Base-by-base conservation (phyloP, 1,140 invertebrate species). In the Drosophila willistoni region DNA sequence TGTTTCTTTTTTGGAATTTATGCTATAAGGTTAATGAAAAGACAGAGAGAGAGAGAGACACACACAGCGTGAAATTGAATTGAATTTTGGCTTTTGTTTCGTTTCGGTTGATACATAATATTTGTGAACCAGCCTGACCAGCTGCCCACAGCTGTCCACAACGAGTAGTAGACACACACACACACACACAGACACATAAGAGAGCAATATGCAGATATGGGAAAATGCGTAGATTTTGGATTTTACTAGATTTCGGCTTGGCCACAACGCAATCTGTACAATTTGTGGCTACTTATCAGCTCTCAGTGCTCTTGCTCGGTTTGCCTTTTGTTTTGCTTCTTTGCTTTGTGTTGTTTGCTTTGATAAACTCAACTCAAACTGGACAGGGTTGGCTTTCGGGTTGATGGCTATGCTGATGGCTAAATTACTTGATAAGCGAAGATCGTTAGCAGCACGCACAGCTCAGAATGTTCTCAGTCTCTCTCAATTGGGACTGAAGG, bases 401-500 rank as follows among this genome's bases (percentile, higher is more conserved):
- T 44, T 56, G 73, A 68, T 56, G 70, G 19, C 33, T n/a, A 64
- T 44, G 68, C 17, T 39, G 44, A 42, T 47, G 55, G 56, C 10
- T 51, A 51, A 51, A 51, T 51, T 51, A 19, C 44, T 51, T 51
- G 44, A 51, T 51, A 51, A 51, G 44, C 44, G 17, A 51, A 51
- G 44, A 51, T 51, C 44, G 44, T 51, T 51, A 51, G 44, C 44
- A 51, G 44, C 44, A 51, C 44, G 44, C 44, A 51, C 44, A 51
- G 17, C n/a, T 12, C 14, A 19, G 25, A 36, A 19, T 34, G 42
- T 29, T 29, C 5, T 29, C 60, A 66, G 42, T 25, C 70, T n/a
- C 70, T n/a, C 39, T 68, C 64, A 86, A 85, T 85, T 85, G 81
- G 77, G 80, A 68, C 74, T 80, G 82, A 85, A 85, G 81, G 81